These are phyloP conservation scores for Melanotaenia boesemani DNA, from an alignment of 2,797 vertebrate genomes.

Conservation along the genomic window DNA sequence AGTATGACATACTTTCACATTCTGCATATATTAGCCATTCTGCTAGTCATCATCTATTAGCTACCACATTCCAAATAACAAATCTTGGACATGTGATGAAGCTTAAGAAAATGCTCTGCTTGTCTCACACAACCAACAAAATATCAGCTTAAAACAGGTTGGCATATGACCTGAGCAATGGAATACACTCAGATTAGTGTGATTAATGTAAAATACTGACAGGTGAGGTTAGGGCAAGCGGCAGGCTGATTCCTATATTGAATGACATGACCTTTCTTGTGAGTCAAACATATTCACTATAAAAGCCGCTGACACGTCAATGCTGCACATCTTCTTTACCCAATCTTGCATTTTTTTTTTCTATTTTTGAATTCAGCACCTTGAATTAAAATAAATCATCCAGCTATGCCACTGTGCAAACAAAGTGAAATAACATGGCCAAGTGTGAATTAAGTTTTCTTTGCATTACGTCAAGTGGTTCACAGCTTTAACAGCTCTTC, in stretches of 20 bases:
- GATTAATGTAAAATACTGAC: conserved; percentile 74
- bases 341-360: conserved; percentile 37
- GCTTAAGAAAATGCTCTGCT: background rate
- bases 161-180: conserved; percentile 28
- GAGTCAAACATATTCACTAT: conserved; percentile 81
- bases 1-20: too few relatives aligned
- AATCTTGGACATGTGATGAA: background rate
- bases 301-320: conserved; percentile 73
- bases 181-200: conserved; percentile 61
- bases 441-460: conserved; percentile 50
- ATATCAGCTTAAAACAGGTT: conserved; percentile 19
- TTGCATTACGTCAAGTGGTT: conserved; percentile 60
- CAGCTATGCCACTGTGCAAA: conserved; percentile 46
- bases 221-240: conserved; percentile 60
- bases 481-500: conserved; percentile 74
- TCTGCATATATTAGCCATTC: background rate
- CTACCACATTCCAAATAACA: background rate
- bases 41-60: background rate
- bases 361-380: conserved; percentile 36
- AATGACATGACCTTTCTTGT: conserved; percentile 83
- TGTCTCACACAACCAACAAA: background rate
- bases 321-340: conserved; percentile 56
- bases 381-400: conserved; percentile 32
- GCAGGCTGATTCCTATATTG: conserved; percentile 68
- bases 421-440: conserved; percentile 36